These are phyloP conservation scores for Drosophila sordidula DNA, from an alignment of 2,888 invertebrate genomes.

Conservation along the genomic window DNA sequence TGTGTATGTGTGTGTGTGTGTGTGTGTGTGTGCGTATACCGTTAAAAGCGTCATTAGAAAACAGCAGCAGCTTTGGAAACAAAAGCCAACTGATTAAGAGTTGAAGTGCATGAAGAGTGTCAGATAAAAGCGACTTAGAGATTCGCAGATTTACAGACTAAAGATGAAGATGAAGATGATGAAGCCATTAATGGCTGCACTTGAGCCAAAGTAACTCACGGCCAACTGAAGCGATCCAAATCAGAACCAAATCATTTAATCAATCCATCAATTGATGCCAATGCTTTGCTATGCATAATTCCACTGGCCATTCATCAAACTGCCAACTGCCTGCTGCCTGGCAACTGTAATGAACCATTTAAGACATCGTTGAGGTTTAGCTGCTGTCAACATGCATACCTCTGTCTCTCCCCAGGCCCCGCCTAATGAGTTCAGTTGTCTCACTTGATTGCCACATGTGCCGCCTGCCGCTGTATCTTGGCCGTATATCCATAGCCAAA, in stretches of 20 bases:
- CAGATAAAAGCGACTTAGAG: neutral
- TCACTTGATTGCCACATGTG: constrained; percentile 58
- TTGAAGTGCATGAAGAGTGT: neutral
- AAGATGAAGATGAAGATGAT: constrained; percentile 4
- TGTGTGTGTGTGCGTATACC: neutral
- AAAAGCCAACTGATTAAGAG: constrained; percentile 29
- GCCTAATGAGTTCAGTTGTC: constrained; percentile 63
- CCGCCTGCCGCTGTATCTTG: constrained; percentile 19
- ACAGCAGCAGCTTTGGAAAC: constrained; percentile 1
- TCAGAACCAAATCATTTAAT: constrained; percentile 53
- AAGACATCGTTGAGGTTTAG: constrained; percentile 53
- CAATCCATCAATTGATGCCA: constrained; percentile 51
- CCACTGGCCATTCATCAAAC: constrained; percentile 51
- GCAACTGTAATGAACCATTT: constrained; percentile 58
- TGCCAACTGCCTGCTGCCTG: constrained; percentile 28
- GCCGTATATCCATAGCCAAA: constrained; percentile 17
- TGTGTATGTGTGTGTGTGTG: constrained; percentile 1
- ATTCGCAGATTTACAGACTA: neutral
- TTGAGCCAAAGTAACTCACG: constrained; percentile 5
- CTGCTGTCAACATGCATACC: constrained; percentile 9
- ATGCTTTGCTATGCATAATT: constrained; percentile 42
- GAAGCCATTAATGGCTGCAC: neutral
- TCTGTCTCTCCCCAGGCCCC: neutral
- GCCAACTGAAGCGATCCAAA: constrained; percentile 7
- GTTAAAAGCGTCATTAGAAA: constrained; percentile 4